Base-by-base conservation (phyloP, 2,797 vertebrate genomes). In the Neomorphus geoffroyi region DNA sequence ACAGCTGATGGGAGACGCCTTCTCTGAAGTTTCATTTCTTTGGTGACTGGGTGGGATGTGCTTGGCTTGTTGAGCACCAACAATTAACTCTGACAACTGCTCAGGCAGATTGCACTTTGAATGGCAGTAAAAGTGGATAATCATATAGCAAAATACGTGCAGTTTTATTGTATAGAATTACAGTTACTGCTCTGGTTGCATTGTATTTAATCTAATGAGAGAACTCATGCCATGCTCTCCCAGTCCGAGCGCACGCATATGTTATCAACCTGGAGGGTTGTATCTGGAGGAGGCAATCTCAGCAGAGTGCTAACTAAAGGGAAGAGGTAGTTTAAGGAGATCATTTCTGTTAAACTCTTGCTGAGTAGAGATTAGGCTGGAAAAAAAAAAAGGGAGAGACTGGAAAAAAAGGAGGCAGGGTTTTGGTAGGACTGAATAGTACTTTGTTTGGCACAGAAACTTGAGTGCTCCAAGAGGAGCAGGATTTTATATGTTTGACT, bases 231-330 rank as follows among this genome's bases (percentile, higher is more conserved):
- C 32, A 12, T 90, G 9, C 58, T 91, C 28, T 90, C 51, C 37
- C 35, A 57, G 1, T 46, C 57, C 66, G 69, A 64, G 41, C 35
- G 17, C 0, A 0, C 10, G n/a, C 28, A 4, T 1, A 1, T 30
- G 46, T 26, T 43, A 3, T 73, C 32, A 28, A 11, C 56, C 61
- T 23, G 14, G 23, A 86, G 33, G 41, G 15, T 4, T 75, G 30
- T 69, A 7, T 37, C 45, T 30, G 56, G 56, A 84, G 56, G 11
- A 69, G 23, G 13, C 39, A 78, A 32, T 28, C 19, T 78, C 88
- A 87, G 37, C 66, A 43, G 60, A 83, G 45, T 58, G 28, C 45
- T 71, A 45, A 43, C n/a, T 72, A 69, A 24, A 50, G 24, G 24
- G 33, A 92, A 61, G 41, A 83, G 10, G 6, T 28, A 11, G 33